phyloP scores from a whole-genome alignment of 2,797 vertebrate genomes.

The Pseudocheirus occidentalis region DNA sequence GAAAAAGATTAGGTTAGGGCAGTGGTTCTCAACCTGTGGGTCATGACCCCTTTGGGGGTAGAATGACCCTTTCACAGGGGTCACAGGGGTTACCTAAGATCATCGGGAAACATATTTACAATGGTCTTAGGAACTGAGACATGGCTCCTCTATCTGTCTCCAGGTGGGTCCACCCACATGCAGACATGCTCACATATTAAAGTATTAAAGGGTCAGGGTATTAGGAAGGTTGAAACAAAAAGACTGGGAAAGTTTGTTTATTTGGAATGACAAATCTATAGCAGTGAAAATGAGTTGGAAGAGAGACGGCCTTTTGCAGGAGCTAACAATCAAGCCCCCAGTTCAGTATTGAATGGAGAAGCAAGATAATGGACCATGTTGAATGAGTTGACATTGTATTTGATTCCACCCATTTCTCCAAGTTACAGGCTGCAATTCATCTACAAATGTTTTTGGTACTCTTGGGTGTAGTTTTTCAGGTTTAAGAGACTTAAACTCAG shows the following conservation, averaged over 20 bases:
- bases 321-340: neutral
- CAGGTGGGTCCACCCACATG: too few species aligned
- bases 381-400: neutral
- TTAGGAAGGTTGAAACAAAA: neutral
- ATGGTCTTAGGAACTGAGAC: too few species aligned
- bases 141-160: too few species aligned
- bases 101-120: too few species aligned
- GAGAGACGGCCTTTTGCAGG: neutral
- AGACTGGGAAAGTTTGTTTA: neutral
- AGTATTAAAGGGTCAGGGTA: too few species aligned
- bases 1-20: neutral
- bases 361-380: neutral
- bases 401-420: neutral
- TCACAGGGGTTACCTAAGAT: too few species aligned
- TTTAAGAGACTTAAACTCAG: neutral
- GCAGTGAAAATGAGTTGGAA: neutral
- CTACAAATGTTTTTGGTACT: neutral
- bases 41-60: too few species aligned
- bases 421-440: neutral
- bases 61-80: too few species aligned
- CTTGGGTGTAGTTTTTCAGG: neutral
- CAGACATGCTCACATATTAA: too few species aligned
- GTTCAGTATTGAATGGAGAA: neutral
- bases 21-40: too few species aligned
- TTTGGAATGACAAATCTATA: neutral